Percentiles rank a stretch among this genome's conserved stretches.
Conservation (phyloP, 2,113 vertebrate genomes). For the Ondatra zibethicus region DNA sequence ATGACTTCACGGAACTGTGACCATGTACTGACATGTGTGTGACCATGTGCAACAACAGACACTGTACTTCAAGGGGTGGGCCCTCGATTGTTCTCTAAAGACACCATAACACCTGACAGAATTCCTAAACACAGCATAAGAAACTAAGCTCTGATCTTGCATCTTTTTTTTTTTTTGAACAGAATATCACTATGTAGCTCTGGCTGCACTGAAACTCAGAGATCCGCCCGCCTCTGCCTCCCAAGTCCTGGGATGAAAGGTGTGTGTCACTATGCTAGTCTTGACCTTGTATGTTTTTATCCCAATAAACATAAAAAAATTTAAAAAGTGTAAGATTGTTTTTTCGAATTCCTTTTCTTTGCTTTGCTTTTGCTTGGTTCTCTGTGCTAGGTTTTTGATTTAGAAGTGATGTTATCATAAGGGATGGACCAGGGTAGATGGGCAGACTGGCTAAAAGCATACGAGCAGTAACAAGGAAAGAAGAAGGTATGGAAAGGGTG, state of each 20-base stretch:
- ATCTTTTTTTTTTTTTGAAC: background rate
- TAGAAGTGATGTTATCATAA: background rate
- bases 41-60: constrained; percentile 72
- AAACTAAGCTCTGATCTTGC: constrained; percentile 62
- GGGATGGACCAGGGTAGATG: too few species aligned
- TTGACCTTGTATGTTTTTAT: constrained; percentile 41
- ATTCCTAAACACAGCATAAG: constrained; percentile 73
- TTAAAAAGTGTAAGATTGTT: background rate
- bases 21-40: constrained; percentile 39
- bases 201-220: background rate
- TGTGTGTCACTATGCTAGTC: background rate
- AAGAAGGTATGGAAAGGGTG: constrained; percentile 15
- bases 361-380: constrained; percentile 16
- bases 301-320: constrained; percentile 46
- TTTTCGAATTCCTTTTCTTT: background rate
- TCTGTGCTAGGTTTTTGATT: background rate
- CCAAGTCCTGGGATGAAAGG: background rate
- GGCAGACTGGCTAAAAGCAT: background rate
- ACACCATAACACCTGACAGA: constrained; percentile 55
- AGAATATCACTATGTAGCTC: background rate
- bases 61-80: constrained; percentile 64
- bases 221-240: background rate
- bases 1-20: constrained; percentile 70
- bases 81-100: constrained; percentile 74
- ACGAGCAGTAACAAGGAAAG: background rate